Evolutionary conservation across 2,797 vertebrate genomes (phyloP).

Genomic region (Podargus strigoides): DNA sequence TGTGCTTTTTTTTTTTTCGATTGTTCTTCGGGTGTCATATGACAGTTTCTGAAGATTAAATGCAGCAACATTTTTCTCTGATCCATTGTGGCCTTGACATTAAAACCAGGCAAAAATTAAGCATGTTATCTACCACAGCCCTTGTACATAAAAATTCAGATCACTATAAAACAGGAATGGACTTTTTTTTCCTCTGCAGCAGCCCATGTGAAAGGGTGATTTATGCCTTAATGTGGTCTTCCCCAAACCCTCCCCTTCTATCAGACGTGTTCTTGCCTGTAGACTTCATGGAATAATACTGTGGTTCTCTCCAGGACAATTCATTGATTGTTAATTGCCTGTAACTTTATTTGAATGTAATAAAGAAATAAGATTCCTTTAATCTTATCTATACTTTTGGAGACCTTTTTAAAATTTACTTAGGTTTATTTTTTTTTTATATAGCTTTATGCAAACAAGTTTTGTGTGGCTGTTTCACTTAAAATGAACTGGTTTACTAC

Average conservation of each 20-base stretch:
- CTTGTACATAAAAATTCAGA: not conserved
- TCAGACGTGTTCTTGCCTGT: not conserved
- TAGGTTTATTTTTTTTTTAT: not conserved
- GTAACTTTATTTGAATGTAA: not conserved
- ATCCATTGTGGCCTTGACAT: not conserved
- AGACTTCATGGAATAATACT: not conserved
- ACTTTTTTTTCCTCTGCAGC: not conserved
- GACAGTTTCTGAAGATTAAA: slow-evolving; percentile 6
- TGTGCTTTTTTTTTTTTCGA: not conserved
- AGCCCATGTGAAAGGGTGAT: not conserved
- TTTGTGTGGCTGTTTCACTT: not conserved
- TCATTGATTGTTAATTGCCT: not conserved
- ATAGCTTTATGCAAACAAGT: not conserved
- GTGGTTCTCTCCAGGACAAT: not conserved
- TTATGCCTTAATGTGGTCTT: not conserved
- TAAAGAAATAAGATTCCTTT: not conserved
- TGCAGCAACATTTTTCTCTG: not conserved
- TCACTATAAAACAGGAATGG: not conserved
- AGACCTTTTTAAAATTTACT: accelerated
- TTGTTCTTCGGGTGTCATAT: not conserved
- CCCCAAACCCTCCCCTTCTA: not conserved
- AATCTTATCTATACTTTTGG: not conserved
- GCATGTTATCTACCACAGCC: not conserved
- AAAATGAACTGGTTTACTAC: slow-evolving; percentile 35
- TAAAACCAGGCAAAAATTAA: slow-evolving; percentile 15